Percentiles rank a stretch among this genome's conserved stretches.
Evolutionary conservation across 2,888 invertebrate genomes (phyloP).

Genomic region (Trisateles emortualis): DNA sequence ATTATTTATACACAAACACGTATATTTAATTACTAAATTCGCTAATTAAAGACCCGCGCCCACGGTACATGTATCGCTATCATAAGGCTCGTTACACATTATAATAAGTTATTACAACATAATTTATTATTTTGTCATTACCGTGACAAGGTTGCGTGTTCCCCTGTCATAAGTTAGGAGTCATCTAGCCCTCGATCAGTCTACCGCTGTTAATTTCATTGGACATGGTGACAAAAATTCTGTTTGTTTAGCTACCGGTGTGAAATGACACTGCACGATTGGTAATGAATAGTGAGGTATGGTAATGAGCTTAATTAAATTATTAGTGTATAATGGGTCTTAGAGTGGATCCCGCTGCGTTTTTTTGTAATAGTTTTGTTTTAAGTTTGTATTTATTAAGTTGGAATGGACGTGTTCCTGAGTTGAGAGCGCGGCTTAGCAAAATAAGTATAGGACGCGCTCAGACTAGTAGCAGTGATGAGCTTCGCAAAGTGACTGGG

Average conservation of each 20-base stretch:
- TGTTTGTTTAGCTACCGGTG: conserved; percentile 74
- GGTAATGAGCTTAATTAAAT: conserved; percentile 75
- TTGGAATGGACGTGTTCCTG: too few relatives aligned
- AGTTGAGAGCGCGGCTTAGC: too few relatives aligned
- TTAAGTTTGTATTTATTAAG: background rate
- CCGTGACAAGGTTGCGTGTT: conserved; percentile 80
- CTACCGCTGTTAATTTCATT: conserved; percentile 79
- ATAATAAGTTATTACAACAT: conserved; percentile 85
- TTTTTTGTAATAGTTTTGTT: conserved; percentile 43
- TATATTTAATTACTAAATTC: conserved; percentile 74
- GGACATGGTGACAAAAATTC: conserved; percentile 85
- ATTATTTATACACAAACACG: conserved; percentile 57
- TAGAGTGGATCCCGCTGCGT: conserved; percentile 72
- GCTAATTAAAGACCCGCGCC: conserved; percentile 76
- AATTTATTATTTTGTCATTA: conserved; percentile 87
- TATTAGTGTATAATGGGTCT: conserved; percentile 64
- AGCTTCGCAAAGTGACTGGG: too few relatives aligned
- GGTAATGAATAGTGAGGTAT: conserved; percentile 63
- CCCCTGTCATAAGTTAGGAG: conserved; percentile 77
- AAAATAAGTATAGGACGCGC: too few relatives aligned
- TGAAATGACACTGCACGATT: conserved; percentile 70
- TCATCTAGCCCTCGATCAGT: conserved; percentile 61
- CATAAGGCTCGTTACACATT: conserved; percentile 75
- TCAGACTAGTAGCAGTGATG: too few relatives aligned
- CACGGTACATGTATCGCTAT: conserved; percentile 60